A percentile compares a stretch with the other conserved stretches of the same genome.
Evolutionary conservation across 1,140 invertebrate species (phyloP).

Genomic region (Venturia canescens): DNA sequence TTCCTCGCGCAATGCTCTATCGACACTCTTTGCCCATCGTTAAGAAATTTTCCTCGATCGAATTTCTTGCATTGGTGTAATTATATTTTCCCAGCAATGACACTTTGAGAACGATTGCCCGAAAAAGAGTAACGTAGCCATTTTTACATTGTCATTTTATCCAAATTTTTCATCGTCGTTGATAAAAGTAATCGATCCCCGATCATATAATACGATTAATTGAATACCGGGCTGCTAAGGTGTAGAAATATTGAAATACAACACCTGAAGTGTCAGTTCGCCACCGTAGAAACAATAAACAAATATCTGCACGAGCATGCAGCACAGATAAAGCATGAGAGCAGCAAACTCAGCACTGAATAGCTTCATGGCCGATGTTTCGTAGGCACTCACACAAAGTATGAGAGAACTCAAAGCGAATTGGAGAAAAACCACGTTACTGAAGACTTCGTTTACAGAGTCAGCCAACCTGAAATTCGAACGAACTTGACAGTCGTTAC

Average conservation of each 20-base stretch:
- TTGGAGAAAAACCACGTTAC: slow-evolving; percentile 37
- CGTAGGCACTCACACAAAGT: slow-evolving; percentile 39
- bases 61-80: too few relatives aligned
- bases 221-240: too few relatives aligned
- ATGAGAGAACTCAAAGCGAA: slow-evolving; percentile 37
- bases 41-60: too few relatives aligned
- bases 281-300: slow-evolving; percentile 28
- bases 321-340: slow-evolving; percentile 27
- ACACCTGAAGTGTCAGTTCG: slow-evolving; percentile 35
- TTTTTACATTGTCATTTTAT: too few relatives aligned
- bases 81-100: too few relatives aligned
- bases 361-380: background rate
- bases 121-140: too few relatives aligned
- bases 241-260: background rate
- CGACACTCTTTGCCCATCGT: too few relatives aligned
- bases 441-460: slow-evolving; percentile 28
- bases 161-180: too few relatives aligned
- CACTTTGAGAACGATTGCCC: too few relatives aligned
- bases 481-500: background rate
- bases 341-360: slow-evolving; percentile 3
- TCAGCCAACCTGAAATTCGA: slow-evolving; percentile 41
- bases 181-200: too few relatives aligned
- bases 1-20: too few relatives aligned
- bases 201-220: too few relatives aligned
- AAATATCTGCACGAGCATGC: slow-evolving; percentile 42